Conservation (phyloP, 2,888 invertebrate species). For the Epirrhoe tristata region DNA sequence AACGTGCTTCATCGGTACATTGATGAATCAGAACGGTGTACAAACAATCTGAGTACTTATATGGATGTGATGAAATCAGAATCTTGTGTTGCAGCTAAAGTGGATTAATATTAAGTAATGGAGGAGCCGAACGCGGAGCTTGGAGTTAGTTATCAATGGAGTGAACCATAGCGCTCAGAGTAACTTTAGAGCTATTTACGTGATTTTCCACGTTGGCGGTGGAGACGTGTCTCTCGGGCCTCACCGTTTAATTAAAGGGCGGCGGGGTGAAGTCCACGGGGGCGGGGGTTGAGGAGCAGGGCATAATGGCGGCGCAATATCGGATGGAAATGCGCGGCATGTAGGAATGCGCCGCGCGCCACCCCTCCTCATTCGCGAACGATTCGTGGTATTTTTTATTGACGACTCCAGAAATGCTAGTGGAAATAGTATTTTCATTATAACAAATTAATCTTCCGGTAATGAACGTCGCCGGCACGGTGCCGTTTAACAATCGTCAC, state of each 20-base stretch:
- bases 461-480: constrained; percentile 40
- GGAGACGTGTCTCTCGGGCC: constrained; percentile 82
- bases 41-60: not conserved
- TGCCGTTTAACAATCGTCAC: constrained; percentile 37
- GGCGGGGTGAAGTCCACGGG: constrained; percentile 69
- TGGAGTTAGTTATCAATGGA: constrained; percentile 58
- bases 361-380: constrained; percentile 80
- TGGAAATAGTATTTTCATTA: constrained; percentile 65
- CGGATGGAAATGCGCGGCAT: constrained; percentile 86
- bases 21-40: not conserved
- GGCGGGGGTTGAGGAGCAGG: constrained; percentile 71
- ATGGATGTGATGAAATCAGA: constrained; percentile 9
- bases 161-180: constrained; percentile 60
- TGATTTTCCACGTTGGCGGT: constrained; percentile 80
- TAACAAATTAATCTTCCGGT: constrained; percentile 46
- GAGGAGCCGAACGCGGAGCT: constrained; percentile 28
- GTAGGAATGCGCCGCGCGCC: constrained; percentile 84
- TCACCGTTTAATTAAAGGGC: constrained; percentile 85
- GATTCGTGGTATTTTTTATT: constrained; percentile 85
- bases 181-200: constrained; percentile 78
- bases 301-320: constrained; percentile 85
- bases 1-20: not conserved
- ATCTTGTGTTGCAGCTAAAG: constrained; percentile 7
- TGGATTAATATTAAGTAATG: constrained; percentile 34
- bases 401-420: constrained; percentile 80